Percentiles rank a stretch among this genome's conserved stretches.
Conservation (phyloP, 2,888 invertebrate genomes). For the Drosophila hamatofila region DNA sequence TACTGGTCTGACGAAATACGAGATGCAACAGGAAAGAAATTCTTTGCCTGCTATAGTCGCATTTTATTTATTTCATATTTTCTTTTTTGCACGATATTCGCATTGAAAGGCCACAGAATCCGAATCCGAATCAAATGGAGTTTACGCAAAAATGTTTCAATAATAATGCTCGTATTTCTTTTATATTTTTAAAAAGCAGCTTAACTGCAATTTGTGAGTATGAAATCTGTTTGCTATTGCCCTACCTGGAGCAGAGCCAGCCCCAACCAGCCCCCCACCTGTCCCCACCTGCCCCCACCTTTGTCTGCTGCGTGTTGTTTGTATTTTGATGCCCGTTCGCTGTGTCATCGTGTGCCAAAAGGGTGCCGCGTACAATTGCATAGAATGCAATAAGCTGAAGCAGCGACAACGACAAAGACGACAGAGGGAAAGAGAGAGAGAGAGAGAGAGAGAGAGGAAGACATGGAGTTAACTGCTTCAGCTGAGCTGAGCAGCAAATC, state of each 20-base stretch:
- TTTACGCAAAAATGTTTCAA: slow-evolving; percentile 1
- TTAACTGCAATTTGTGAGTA: slow-evolving; percentile 18
- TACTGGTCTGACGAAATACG: background rate
- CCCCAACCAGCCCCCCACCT: no score
- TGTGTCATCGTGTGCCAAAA: slow-evolving; percentile 7
- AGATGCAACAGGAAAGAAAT: background rate
- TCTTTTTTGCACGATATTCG: background rate
- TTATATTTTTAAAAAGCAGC: slow-evolving; percentile 7
- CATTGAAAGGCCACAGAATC: background rate
- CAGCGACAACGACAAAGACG: background rate
- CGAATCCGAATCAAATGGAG: slow-evolving; percentile 4
- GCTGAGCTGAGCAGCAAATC: slow-evolving; percentile 50
- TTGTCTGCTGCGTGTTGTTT: background rate
- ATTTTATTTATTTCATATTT: background rate
- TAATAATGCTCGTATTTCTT: background rate
- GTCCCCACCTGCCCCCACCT: background rate
- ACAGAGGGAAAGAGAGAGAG: background rate
- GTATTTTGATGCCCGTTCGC: slow-evolving; percentile 3
- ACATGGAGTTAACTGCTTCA: slow-evolving; percentile 6
- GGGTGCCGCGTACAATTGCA: slow-evolving; percentile 23
- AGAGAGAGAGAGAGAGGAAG: background rate
- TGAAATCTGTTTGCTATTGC: background rate
- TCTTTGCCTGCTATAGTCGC: background rate
- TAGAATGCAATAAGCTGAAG: slow-evolving; percentile 21
- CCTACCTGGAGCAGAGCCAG: background rate